Evolutionary conservation across 2,113 vertebrate genomes (phyloP).

Genomic region (Equus quagga): DNA sequence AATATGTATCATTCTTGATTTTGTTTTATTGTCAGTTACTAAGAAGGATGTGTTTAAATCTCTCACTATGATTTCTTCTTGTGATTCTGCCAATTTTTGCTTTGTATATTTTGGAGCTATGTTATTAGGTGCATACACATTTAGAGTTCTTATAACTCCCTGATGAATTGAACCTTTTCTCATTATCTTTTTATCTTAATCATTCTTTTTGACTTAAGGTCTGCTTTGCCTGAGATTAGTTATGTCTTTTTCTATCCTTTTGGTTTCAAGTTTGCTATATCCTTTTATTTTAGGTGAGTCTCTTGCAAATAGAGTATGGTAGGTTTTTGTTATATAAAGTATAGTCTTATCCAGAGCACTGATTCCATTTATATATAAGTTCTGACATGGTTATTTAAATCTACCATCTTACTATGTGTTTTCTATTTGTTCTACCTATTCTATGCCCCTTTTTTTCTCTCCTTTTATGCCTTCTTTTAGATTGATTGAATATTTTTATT

Average conservation of each 20-base stretch:
- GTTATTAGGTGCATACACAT: neutral
- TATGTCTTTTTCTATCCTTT: neutral
- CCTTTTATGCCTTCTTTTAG: neutral
- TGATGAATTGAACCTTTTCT: neutral
- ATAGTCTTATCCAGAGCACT: neutral
- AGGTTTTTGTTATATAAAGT: neutral
- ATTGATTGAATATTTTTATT: neutral
- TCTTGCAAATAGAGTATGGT: neutral
- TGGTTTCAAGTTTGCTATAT: neutral
- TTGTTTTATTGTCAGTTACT: neutral
- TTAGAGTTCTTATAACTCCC: neutral
- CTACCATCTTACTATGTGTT: neutral
- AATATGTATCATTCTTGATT: neutral
- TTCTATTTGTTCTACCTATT: neutral
- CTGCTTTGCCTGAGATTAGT: neutral
- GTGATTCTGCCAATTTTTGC: neutral
- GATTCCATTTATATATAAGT: neutral
- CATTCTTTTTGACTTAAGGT: neutral
- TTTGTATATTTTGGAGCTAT: neutral
- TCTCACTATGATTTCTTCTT: constrained; percentile 2
- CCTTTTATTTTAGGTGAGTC: neutral
- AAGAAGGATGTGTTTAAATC: neutral
- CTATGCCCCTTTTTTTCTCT: neutral
- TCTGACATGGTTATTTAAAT: neutral
- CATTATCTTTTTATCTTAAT: neutral